Evolutionary conservation across 92 coral and sea anemone genomes (phyloP).

Genomic region (Zoanthus sansibaricus): DNA sequence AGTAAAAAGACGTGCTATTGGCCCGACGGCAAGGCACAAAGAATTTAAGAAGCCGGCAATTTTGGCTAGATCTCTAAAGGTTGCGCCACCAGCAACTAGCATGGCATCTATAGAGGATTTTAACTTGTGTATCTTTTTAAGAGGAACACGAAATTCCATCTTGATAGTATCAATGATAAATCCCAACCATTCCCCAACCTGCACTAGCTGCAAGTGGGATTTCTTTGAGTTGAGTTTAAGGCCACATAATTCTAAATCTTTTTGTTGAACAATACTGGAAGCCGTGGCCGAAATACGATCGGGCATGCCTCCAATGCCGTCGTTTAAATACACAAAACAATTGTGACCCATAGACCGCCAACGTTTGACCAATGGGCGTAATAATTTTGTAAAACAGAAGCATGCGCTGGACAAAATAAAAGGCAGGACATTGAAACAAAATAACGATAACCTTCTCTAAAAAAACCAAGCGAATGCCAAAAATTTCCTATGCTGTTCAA

Average conservation of each 20-base stretch:
- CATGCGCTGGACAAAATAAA: constrained; percentile 14
- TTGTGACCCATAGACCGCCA: constrained; percentile 25
- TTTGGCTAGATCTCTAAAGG: no score
- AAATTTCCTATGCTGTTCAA: constrained; percentile 3
- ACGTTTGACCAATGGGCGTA: constrained; percentile 7
- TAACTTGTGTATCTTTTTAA: constrained; percentile 56
- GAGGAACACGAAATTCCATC: constrained; percentile 62
- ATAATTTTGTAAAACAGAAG: constrained; percentile 10
- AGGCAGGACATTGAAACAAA: constrained; percentile 20
- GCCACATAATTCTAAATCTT: not conserved
- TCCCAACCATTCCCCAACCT: constrained; percentile 65
- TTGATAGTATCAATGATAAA: constrained; percentile 66
- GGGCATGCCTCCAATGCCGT: constrained; percentile 7
- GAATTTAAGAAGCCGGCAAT: not conserved
- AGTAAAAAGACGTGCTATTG: constrained; percentile 61
- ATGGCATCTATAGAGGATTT: constrained; percentile 42
- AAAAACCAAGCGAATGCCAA: constrained; percentile 13
- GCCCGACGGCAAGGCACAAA: constrained; percentile 60
- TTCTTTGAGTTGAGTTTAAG: constrained; percentile 29
- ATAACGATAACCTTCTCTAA: not conserved
- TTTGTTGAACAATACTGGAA: constrained; percentile 8
- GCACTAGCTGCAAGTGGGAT: constrained; percentile 69
- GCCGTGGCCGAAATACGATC: constrained; percentile 6
- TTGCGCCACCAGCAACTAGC: constrained; percentile 36
- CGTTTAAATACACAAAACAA: constrained; percentile 4